Evolutionary conservation across 2,113 vertebrate genomes (phyloP), one percentile per base, ranked within the genome.

Genomic region (Albula glossodonta): DNA sequence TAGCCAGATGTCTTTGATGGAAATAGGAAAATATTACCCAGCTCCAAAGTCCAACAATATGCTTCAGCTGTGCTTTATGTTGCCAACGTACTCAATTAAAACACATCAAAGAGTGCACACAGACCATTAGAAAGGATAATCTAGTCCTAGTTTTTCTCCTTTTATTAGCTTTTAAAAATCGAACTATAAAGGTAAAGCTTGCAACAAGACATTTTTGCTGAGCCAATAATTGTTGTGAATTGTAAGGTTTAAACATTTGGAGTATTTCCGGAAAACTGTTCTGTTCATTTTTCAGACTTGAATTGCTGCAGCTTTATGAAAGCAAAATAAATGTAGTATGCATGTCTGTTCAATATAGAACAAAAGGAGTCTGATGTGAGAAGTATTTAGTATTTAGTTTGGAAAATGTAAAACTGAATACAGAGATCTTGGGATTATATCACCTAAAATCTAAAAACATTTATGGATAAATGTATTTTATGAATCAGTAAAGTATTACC

Each of bases 121-220:
- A 41, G 31, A 41, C 31, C 81, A 70, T 66, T 13, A 9, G 10
- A 74, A 53, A 78, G 84, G 87, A 84, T 86, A 85, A 52, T 78
- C 56, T 48, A 53, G 84, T 85, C 41, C 87, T 87, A 9, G 78
- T 87, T 81, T 86, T 66, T 88, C 83, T 86, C 88, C 0, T 19
- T 25, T 50, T 3, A 5, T 60, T 51, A 60, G 2, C 60, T 83
- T 41, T 53, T 60, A 83, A 66, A 70, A 70, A 84, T 49, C 60
- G 22, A 50, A 84, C 13, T 41, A 41, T 41, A 41, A 41, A 41
- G 31, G 31, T 41, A 41, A 41, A 41, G 31, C 31, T 41, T 41
- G 31, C 31, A 41, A 41, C 31, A 41, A 1, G 31, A 41, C 31
- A 41, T 41, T 41, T 41, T 41, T 41, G 50, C 50, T 9, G 13